Conservation (phyloP, 92 coral and sea anemone genomes). For the Epizoanthus stellaris region DNA sequence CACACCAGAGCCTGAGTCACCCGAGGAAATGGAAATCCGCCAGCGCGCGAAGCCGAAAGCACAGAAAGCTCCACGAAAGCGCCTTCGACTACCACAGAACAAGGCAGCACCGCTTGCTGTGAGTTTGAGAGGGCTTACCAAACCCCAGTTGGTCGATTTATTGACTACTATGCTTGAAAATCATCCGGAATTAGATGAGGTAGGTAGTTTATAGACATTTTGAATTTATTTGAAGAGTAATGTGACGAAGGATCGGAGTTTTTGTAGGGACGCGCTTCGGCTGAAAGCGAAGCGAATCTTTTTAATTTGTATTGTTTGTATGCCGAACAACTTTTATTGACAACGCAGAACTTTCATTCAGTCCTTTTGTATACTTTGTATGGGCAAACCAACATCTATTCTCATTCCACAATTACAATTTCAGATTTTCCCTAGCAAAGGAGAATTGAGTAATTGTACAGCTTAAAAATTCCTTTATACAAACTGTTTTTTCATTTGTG, state of each 20-base stretch:
- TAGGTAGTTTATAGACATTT: conserved; percentile 6
- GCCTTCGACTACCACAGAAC: conserved; percentile 56
- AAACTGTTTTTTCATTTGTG: not conserved
- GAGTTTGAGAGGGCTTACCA: conserved; percentile 70
- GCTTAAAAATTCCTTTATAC: not conserved
- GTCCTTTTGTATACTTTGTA: too few relatives aligned
- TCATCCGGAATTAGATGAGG: conserved; percentile 81
- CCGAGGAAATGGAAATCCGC: conserved; percentile 50
- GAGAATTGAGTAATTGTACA: too few relatives aligned
- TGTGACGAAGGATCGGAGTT: too few relatives aligned
- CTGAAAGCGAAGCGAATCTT: too few relatives aligned
- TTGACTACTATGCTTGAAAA: conserved; percentile 53
- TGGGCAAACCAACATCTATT: too few relatives aligned
- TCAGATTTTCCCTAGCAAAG: too few relatives aligned
- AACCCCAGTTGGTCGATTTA: conserved; percentile 68
- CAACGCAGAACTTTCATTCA: too few relatives aligned
- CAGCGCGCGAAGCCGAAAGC: conserved; percentile 17
- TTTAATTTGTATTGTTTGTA: too few relatives aligned
- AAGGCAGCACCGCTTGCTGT: conserved; percentile 48
- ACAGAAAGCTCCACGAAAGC: conserved; percentile 51
- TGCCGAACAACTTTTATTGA: too few relatives aligned
- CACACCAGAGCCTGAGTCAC: conserved; percentile 82
- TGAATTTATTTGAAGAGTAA: not conserved
- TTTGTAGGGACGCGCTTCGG: not conserved
- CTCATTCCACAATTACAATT: too few relatives aligned